Base-by-base conservation (phyloP, 2,888 invertebrate genomes). In the Standfussiana lucernea region DNA sequence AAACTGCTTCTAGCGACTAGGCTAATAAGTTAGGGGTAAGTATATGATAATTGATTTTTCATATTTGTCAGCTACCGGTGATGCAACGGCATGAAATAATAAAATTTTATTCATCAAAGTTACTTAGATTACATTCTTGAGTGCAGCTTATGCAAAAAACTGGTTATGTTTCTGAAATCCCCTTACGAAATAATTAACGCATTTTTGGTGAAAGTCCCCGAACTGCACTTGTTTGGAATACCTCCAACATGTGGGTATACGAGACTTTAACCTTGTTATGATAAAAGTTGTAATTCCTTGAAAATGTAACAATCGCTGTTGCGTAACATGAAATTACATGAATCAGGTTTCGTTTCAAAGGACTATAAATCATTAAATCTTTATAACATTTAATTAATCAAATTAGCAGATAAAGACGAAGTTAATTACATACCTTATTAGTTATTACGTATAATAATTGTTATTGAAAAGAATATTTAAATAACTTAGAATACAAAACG, bases 251-350 rank as follows among this genome's bases (percentile, higher is more conserved):
- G 75, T 75, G 62, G 59, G 62, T 32, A 40, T 53, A 68, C 66
- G 61, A 80, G 35, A 79, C 50, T 71, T 77, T 79, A 80, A 86
- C 89, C 85, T 82, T 72, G 87, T 70, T 73, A 76, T 40, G 40
- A 75, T 80, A 82, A 88, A 88, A 82, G 82, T 86, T 88, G 86
- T 83, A 79, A 86, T 72, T 86, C 82, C 88, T 86, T 86, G 86
- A 79, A 77, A 77, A 75, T 69, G 62, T 84, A 73, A 75, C 87
- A 74, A 77, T 84, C 78, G 47, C 62, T 74, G 42, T 86, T 86
- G 42, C 75, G 64, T 59, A 88, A 86, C 47, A 50, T 66, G 59
- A 80, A 80, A 72, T 83, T 73, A 72, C 32, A 70, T 80, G 32
- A 70, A 75, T 80, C 82, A 40, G 53, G 80, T 79, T 82, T 71